These are phyloP conservation scores for Chelonus formosanus DNA, from an alignment of 2,888 invertebrate genomes.

Conservation along the genomic window DNA sequence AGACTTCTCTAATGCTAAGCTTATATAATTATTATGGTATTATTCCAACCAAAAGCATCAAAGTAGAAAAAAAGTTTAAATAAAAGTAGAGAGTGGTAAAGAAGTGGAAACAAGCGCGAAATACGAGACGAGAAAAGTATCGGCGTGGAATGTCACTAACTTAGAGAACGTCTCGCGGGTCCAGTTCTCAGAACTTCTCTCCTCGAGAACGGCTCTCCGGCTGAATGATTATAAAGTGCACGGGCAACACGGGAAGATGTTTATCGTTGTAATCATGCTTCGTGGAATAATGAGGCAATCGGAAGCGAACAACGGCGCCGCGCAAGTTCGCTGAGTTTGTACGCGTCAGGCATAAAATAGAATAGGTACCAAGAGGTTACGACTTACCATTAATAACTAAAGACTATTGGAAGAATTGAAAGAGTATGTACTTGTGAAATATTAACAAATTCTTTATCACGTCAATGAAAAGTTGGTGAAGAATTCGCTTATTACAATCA, in stretches of 20 bases:
- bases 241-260: constrained; percentile 49
- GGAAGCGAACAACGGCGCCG: constrained; percentile 33
- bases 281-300: constrained; percentile 49
- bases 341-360: constrained; percentile 8
- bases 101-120: constrained; percentile 47
- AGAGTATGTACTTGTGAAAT: not conserved
- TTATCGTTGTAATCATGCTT: constrained; percentile 53
- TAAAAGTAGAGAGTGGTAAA: constrained; percentile 13
- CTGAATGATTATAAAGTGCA: constrained; percentile 57
- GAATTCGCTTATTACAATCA: no score
- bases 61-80: constrained; percentile 15
- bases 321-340: not conserved
- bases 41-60: constrained; percentile 8
- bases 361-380: constrained; percentile 10
- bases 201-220: constrained; percentile 65
- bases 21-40: no score
- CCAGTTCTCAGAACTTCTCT: constrained; percentile 68
- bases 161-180: constrained; percentile 59
- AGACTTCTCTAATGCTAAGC: no score
- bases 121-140: constrained; percentile 59
- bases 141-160: constrained; percentile 60
- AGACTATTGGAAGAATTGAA: not conserved
- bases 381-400: constrained; percentile 1
- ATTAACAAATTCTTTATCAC: not conserved
- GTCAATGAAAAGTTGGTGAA: no score